Percentiles rank a stretch among this genome's conserved stretches.
Conservation (phyloP, 1,140 invertebrate genomes). For the Delia radicum region DNA sequence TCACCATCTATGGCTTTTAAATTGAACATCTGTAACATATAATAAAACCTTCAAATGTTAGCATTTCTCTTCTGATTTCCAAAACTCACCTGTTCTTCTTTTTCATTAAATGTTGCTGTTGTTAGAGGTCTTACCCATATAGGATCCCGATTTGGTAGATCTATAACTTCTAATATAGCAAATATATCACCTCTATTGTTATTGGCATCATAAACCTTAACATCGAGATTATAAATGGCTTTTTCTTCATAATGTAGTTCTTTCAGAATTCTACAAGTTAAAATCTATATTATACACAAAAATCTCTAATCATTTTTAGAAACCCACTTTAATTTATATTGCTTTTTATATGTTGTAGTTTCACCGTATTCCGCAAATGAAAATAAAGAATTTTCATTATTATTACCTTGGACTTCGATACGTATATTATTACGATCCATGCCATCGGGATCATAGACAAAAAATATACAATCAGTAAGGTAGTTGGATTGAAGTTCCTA, state of each 20-base stretch:
- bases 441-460: conserved; percentile 26
- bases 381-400: background rate
- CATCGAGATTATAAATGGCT: conserved; percentile 28
- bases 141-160: conserved; percentile 59
- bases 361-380: conserved; percentile 23
- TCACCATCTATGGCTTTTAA: conserved; percentile 62
- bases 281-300: background rate
- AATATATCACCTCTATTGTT: conserved; percentile 56
- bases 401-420: conserved; percentile 5
- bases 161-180: conserved; percentile 59
- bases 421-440: conserved; percentile 26
- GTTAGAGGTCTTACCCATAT: conserved; percentile 59
- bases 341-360: background rate
- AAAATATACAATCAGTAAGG: conserved; percentile 13
- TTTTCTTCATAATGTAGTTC: conserved; percentile 30
- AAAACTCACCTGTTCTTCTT: conserved; percentile 44
- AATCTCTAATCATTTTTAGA: background rate
- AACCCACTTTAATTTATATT: conserved; percentile 33
- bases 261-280: conserved; percentile 13
- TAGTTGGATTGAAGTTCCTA: conserved; percentile 25
- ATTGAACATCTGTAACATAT: conserved; percentile 41
- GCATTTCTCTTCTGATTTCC: background rate
- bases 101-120: conserved; percentile 59
- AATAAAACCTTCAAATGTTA: conserved; percentile 5
- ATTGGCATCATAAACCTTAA: conserved; percentile 53